Conservation (phyloP, 1,140 invertebrate species). For the Schlechtendalia chinensis region DNA sequence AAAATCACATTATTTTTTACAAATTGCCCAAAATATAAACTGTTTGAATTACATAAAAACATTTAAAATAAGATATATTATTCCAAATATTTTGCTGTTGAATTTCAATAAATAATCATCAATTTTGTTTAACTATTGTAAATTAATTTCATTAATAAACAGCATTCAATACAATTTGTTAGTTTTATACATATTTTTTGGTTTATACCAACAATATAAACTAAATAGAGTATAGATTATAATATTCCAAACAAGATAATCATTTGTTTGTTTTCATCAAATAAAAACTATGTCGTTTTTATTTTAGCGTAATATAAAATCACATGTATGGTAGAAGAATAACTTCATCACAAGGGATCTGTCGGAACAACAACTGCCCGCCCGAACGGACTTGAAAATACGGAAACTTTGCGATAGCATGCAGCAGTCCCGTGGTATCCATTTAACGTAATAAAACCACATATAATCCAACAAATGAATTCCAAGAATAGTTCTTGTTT, state of each 20-base stretch:
- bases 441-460: conserved; percentile 13
- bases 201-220: background rate
- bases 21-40: too few relatives aligned
- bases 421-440: conserved; percentile 1
- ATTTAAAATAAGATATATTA: too few relatives aligned
- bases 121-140: too few relatives aligned
- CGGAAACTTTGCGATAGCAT: conserved; percentile 15
- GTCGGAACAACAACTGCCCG: background rate
- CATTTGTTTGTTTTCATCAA: background rate
- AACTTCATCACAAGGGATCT: conserved; percentile 16
- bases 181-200: too few relatives aligned
- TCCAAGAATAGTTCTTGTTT: conserved; percentile 14
- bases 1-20: too few relatives aligned
- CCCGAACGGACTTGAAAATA: conserved; percentile 16
- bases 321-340: background rate
- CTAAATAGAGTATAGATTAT: background rate
- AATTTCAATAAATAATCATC: too few relatives aligned
- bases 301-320: background rate
- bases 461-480: background rate
- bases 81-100: too few relatives aligned
- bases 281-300: background rate
- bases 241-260: background rate
- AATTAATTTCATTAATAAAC: too few relatives aligned
- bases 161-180: too few relatives aligned
- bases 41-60: too few relatives aligned